Conservation (phyloP, 2,113 vertebrate genomes). For the Motacilla alba region DNA sequence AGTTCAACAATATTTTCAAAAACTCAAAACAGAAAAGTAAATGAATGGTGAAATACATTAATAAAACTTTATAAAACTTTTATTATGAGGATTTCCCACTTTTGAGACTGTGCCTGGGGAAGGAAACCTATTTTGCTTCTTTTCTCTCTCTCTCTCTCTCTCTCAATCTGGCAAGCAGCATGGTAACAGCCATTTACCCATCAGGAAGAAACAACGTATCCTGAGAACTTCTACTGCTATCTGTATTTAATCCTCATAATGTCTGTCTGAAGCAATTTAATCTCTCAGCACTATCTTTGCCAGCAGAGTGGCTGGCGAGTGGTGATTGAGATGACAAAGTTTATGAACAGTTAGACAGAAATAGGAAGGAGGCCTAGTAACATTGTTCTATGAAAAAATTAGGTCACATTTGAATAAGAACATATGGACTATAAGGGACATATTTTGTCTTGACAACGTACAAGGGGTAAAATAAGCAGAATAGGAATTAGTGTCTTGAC, state of each 20-base stretch:
- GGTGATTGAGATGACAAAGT: constrained; percentile 39
- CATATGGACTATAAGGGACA: not conserved
- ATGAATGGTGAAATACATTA: not conserved
- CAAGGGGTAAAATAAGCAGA: not conserved
- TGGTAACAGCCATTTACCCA: constrained; percentile 24
- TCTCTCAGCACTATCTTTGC: constrained; percentile 20
- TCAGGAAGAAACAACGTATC: constrained; percentile 37
- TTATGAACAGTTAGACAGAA: not conserved
- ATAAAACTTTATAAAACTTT: not conserved
- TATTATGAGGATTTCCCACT: not conserved
- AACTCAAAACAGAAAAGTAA: not conserved
- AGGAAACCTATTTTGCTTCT: not conserved
- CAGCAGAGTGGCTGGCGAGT: constrained; percentile 44
- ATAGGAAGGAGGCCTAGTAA: not conserved
- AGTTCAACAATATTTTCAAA: not conserved
- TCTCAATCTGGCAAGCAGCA: constrained; percentile 26
- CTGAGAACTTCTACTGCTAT: not conserved
- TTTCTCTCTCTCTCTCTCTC: not conserved
- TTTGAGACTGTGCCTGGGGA: not conserved
- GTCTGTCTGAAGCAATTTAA: constrained; percentile 39
- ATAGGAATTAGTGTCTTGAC: not conserved
- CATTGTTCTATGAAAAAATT: not conserved
- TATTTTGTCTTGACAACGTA: not conserved
- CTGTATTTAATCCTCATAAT: constrained; percentile 23
- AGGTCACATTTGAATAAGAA: not conserved